A percentile compares a stretch with the other conserved stretches of the same genome.
These are phyloP conservation scores for Ceratitis capitata DNA, from an alignment of 1,140 invertebrate genomes.

Conservation along the genomic window DNA sequence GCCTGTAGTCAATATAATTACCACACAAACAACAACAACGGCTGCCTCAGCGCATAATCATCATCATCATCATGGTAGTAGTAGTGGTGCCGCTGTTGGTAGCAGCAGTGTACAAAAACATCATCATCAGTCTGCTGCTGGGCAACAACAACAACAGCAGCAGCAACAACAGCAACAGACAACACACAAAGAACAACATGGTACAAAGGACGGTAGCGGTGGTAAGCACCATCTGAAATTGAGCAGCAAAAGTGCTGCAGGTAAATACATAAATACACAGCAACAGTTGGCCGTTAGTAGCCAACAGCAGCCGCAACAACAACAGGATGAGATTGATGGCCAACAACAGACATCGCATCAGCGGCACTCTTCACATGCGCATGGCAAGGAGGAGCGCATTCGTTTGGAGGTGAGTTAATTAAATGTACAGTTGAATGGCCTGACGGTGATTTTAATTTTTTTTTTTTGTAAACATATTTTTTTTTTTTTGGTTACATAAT, in stretches of 20 bases:
- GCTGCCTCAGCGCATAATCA: neutral
- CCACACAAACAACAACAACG: conserved; percentile 46
- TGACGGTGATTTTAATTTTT: too few relatives aligned
- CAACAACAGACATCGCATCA: conserved; percentile 47
- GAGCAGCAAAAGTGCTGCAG: conserved; percentile 33
- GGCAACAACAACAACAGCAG: conserved; percentile 44
- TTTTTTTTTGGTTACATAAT: too few relatives aligned
- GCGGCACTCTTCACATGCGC: conserved; percentile 45
- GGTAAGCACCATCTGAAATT: conserved; percentile 38
- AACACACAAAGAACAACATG: conserved; percentile 36
- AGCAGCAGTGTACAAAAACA: neutral
- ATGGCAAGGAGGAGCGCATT: conserved; percentile 59
- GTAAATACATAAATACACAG: conserved; percentile 36
- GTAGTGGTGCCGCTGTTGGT: conserved; percentile 40
- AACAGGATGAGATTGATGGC: conserved; percentile 47
- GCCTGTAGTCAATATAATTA: conserved; percentile 62
- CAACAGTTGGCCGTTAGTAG: conserved; percentile 37
- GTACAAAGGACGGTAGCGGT: conserved; percentile 19
- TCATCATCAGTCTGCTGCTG: conserved; percentile 37
- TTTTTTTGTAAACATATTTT: too few relatives aligned
- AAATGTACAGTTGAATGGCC: conserved; percentile 4
- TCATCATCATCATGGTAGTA: too few relatives aligned
- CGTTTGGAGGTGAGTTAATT: conserved; percentile 58
- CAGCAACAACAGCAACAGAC: conserved; percentile 47
- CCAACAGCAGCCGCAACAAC: conserved; percentile 47